phyloP scores from a whole-genome alignment of 2,113 vertebrate species.

The Bufo gargarizans region DNA sequence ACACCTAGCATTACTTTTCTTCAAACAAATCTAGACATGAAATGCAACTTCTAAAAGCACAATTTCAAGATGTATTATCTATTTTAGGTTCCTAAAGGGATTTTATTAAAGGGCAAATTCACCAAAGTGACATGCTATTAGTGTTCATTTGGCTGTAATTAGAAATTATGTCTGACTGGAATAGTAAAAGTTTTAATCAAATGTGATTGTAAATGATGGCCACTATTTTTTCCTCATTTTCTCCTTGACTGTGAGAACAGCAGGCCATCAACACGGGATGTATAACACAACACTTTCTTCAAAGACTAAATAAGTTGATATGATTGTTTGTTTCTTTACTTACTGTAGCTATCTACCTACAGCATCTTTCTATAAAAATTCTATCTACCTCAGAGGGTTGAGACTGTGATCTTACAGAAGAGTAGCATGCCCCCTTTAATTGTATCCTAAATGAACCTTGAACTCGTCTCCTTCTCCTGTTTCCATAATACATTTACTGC shows the following conservation, averaged over 20 bases:
- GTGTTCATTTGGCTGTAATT: conserved; percentile 15
- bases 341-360: neutral
- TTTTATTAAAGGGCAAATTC: conserved; percentile 2
- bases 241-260: neutral
- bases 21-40: neutral
- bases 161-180: conserved; percentile 4
- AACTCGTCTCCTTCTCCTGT: too few species aligned
- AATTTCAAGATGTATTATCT: neutral
- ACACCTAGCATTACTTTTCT: neutral
- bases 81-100: conserved; percentile 8
- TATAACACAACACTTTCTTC: neutral
- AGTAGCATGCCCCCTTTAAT: too few species aligned
- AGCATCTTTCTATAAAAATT: too few species aligned
- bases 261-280: neutral
- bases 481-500: too few species aligned
- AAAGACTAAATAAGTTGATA: neutral
- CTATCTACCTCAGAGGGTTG: too few species aligned
- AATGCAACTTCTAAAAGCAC: neutral
- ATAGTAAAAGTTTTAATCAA: neutral
- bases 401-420: too few species aligned
- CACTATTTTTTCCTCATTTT: neutral
- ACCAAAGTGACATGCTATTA: conserved; percentile 13
- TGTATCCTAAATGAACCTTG: too few species aligned
- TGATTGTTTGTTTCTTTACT: too few species aligned
- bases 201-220: neutral